These are phyloP conservation scores for Dynastes tityus DNA, from an alignment of 2,888 invertebrate species.

Conservation along the genomic window DNA sequence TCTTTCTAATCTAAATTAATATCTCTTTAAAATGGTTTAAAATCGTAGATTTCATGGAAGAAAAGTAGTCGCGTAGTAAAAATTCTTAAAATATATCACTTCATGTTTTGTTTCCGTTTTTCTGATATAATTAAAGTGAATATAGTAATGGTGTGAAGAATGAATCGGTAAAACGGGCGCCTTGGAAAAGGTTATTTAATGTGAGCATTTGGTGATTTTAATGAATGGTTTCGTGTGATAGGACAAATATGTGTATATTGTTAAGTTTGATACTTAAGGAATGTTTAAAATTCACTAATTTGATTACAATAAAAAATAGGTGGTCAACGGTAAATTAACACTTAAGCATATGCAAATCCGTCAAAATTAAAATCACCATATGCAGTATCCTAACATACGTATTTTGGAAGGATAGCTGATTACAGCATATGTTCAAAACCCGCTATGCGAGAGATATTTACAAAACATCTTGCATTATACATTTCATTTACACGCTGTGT, in stretches of 20 bases:
- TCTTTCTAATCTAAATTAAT: neutral
- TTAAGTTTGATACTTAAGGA: too few species aligned
- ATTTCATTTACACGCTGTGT: constrained; percentile 6
- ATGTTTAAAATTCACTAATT: too few species aligned
- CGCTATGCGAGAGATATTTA: constrained; percentile 7
- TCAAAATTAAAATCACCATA: neutral
- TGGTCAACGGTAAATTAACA: too few species aligned
- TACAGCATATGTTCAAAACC: neutral
- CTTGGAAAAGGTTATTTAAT: neutral
- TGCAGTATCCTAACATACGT: neutral
- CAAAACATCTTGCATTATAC: neutral
- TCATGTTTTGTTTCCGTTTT: neutral
- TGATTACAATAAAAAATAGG: too few species aligned
- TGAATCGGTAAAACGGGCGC: neutral
- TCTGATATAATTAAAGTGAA: neutral
- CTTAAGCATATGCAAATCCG: too few species aligned
- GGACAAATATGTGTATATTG: neutral
- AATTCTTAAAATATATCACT: constrained; percentile 6
- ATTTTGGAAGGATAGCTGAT: neutral
- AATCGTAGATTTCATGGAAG: constrained; percentile 11
- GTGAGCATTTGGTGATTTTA: neutral
- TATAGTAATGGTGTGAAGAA: neutral
- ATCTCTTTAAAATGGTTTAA: neutral
- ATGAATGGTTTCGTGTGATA: neutral
- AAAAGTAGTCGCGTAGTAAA: constrained; percentile 8